phyloP scores from a whole-genome alignment of 30 jellyfish, hydroid and myxozoan genomes.

The Catostylus mosaicus region DNA sequence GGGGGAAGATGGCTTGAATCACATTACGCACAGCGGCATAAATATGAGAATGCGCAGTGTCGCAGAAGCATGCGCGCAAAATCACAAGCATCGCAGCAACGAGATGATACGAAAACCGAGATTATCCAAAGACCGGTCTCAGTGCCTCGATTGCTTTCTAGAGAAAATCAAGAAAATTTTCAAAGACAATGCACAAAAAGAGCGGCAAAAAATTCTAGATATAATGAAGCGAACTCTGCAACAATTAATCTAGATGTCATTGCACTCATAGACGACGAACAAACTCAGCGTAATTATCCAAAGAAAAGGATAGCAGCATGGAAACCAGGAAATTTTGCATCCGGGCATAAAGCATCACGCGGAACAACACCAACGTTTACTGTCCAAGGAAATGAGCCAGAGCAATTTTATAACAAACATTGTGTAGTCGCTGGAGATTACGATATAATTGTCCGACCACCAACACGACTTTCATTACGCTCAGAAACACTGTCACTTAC shows the following conservation, averaged over 20 bases:
- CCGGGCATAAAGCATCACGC: neutral
- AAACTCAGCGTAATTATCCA: neutral
- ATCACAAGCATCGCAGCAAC: conserved; percentile 9
- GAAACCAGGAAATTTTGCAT: neutral
- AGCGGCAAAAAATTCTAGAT: neutral
- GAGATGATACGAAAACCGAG: neutral
- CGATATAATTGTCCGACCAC: conserved; percentile 30
- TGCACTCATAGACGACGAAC: neutral
- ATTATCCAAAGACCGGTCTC: conserved; percentile 38
- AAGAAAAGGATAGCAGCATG: neutral
- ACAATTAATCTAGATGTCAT: conserved; percentile 1
- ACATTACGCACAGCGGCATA: conserved; percentile 24
- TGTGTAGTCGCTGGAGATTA: conserved; percentile 22
- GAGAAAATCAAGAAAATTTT: neutral
- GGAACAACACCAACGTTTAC: neutral
- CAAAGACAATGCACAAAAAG: neutral
- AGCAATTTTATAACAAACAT: neutral
- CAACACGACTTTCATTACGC: conserved; percentile 24
- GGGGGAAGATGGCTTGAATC: conserved; percentile 48
- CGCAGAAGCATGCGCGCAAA: conserved; percentile 13
- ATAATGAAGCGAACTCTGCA: neutral
- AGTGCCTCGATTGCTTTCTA: conserved; percentile 27
- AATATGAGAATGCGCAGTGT: conserved; percentile 30
- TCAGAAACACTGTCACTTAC: conserved; percentile 38
- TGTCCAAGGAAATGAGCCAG: neutral